Evolutionary conservation across 2,888 invertebrate species (phyloP).

Genomic region (Chalcosyrphus nemorum): DNA sequence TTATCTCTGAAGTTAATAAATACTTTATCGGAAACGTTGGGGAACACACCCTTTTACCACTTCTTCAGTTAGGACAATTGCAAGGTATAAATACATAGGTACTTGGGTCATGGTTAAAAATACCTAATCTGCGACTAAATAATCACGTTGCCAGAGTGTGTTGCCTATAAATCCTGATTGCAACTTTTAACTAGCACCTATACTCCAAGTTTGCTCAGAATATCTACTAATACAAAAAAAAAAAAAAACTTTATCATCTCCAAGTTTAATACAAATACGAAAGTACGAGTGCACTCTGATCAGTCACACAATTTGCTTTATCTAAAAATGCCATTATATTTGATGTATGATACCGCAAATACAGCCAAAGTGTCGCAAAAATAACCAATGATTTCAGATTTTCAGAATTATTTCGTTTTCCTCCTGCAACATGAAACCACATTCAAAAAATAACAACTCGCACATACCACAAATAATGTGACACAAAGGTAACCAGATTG

Average conservation of each 20-base stretch:
- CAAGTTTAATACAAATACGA: background rate
- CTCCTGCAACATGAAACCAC: conserved; percentile 4
- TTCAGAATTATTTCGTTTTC: conserved; percentile 31
- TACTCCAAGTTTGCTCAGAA: background rate
- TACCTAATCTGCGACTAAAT: background rate
- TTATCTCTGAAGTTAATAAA: background rate
- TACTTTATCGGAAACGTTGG: background rate
- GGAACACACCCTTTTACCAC: background rate
- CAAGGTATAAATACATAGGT: too few relatives aligned
- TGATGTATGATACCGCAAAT: conserved; percentile 36
- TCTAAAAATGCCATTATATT: conserved; percentile 7
- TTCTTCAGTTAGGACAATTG: background rate
- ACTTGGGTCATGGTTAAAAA: conserved; percentile 7
- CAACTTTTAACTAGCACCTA: conserved; percentile 1
- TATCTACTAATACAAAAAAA: background rate
- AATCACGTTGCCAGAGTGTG: background rate
- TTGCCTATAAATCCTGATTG: conserved; percentile 4
- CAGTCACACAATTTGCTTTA: conserved; percentile 6
- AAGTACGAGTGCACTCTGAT: conserved; percentile 15
- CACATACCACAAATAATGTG: conserved; percentile 6
- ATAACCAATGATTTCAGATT: background rate
- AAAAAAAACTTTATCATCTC: background rate
- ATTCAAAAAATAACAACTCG: conserved; percentile 25
- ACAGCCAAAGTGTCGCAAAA: too few relatives aligned
- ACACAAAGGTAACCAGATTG: conserved; percentile 53